Evolutionary conservation across 2,888 invertebrate genomes (phyloP).

Genomic region (Thumatha senex): DNA sequence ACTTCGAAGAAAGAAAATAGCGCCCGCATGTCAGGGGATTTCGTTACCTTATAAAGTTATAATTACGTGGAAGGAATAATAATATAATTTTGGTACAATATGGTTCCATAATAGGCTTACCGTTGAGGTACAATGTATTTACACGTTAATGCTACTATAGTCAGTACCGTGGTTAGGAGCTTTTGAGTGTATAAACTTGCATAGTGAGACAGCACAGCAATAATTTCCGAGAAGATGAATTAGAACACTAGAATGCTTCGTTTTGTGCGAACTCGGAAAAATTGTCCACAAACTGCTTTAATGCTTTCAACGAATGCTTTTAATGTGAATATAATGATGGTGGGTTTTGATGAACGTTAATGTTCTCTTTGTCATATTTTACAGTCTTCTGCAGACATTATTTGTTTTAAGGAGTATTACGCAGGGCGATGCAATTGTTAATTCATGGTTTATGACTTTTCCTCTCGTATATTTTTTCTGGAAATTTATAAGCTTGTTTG

Average conservation of each 20-base stretch:
- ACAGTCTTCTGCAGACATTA: neutral
- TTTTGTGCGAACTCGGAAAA: slow-evolving; percentile 9
- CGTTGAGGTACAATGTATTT: too few species aligned
- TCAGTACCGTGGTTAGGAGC: too few species aligned
- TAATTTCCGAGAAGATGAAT: slow-evolving; percentile 13
- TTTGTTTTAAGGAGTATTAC: neutral
- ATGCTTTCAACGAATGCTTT: slow-evolving; percentile 30
- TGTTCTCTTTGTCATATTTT: slow-evolving; percentile 10
- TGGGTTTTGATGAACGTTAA: slow-evolving; percentile 10
- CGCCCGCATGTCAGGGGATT: too few species aligned
- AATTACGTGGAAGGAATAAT: too few species aligned
- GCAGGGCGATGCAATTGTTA: neutral
- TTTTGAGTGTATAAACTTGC: neutral
- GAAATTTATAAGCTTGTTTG: too few species aligned
- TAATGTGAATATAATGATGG: slow-evolving; percentile 24
- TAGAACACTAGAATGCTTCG: slow-evolving; percentile 9
- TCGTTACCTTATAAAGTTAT: too few species aligned
- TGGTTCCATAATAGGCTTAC: too few species aligned
- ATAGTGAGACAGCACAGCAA: slow-evolving; percentile 4
- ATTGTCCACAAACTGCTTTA: slow-evolving; percentile 23
- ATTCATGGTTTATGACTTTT: neutral
- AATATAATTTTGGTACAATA: too few species aligned
- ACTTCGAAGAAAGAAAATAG: too few species aligned
- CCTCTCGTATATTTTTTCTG: too few species aligned
- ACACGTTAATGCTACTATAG: too few species aligned